Evolutionary conservation across 1,140 invertebrate species (phyloP).

Genomic region (Drosophila pachea): DNA sequence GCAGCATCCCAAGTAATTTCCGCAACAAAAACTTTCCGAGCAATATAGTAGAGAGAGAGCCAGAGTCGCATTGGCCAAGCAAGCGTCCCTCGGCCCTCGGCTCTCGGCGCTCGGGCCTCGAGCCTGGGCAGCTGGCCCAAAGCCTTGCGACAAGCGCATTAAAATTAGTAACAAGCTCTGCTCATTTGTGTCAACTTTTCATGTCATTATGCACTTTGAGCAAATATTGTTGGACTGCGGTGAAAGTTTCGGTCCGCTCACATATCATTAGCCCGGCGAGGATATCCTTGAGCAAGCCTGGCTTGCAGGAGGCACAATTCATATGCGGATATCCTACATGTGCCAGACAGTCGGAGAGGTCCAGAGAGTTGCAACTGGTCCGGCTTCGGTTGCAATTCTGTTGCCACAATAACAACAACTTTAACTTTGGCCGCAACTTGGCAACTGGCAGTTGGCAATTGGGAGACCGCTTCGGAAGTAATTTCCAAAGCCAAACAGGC

Average conservation of each 20-base stretch:
- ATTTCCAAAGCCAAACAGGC: slow-evolving; percentile 64
- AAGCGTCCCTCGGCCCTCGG: no score
- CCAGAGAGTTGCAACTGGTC: neutral
- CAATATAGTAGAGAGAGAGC: slow-evolving; percentile 18
- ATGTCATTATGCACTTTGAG: slow-evolving; percentile 78
- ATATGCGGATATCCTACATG: slow-evolving; percentile 73
- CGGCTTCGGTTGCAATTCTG: slow-evolving; percentile 1
- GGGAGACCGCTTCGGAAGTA: slow-evolving; percentile 57
- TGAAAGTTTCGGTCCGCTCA: slow-evolving; percentile 49
- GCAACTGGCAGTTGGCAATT: slow-evolving; percentile 38
- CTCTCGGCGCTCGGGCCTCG: no score
- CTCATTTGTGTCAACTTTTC: slow-evolving; percentile 78
- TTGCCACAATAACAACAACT: slow-evolving; percentile 18
- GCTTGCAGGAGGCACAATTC: slow-evolving; percentile 64
- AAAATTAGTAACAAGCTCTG: slow-evolving; percentile 77
- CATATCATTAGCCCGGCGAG: slow-evolving; percentile 33
- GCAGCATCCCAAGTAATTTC: slow-evolving; percentile 54
- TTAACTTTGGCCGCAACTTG: slow-evolving; percentile 39
- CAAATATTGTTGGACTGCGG: slow-evolving; percentile 67
- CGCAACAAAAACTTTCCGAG: slow-evolving; percentile 67
- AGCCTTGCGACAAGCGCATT: slow-evolving; percentile 66
- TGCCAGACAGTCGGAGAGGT: neutral
- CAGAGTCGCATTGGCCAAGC: no score
- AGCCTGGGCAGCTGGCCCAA: slow-evolving; percentile 1
- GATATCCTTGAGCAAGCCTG: slow-evolving; percentile 69